A percentile compares a stretch with the other conserved stretches of the same genome.
Conservation (phyloP, 2,113 vertebrate genomes). For the Lanius ludovicianus region DNA sequence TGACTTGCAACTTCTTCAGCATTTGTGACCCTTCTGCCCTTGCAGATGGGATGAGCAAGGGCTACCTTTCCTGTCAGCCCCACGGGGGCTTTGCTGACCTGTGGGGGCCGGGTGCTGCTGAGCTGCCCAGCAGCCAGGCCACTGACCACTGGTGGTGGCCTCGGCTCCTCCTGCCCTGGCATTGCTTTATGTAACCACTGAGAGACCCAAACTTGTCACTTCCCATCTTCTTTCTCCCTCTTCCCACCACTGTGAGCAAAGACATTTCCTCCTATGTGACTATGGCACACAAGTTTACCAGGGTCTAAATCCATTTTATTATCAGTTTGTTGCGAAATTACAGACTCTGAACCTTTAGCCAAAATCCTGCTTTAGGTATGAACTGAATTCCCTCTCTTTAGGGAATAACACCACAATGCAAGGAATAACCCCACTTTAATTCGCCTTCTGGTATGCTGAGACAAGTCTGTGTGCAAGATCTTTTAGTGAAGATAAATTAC, state of each 20-base stretch:
- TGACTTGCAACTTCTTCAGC: not conserved
- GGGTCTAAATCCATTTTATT: not conserved
- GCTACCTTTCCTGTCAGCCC: not conserved
- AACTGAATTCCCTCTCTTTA: not conserved
- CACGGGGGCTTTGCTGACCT: fast-evolving
- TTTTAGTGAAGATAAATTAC: not conserved
- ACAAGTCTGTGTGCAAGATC: not conserved
- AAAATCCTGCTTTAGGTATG: not conserved
- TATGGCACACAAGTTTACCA: not conserved
- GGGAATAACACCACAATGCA: not conserved
- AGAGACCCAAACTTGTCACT: not conserved
- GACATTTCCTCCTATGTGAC: not conserved
- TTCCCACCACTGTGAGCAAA: not conserved
- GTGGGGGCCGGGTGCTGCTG: not conserved
- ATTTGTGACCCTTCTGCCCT: not conserved
- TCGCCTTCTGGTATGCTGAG: not conserved
- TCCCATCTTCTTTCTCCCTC: not conserved
- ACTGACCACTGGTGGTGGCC: fast-evolving
- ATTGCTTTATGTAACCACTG: not conserved
- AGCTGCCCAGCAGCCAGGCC: not conserved
- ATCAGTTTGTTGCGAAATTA: not conserved
- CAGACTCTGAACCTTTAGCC: not conserved
- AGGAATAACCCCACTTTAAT: not conserved
- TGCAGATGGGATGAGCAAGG: not conserved
- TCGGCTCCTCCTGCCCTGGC: not conserved